A percentile compares a stretch with the other conserved stretches of the same genome.
These are phyloP conservation scores for Chionomys nivalis DNA, from an alignment of 2,113 vertebrate genomes.

Conservation along the genomic window DNA sequence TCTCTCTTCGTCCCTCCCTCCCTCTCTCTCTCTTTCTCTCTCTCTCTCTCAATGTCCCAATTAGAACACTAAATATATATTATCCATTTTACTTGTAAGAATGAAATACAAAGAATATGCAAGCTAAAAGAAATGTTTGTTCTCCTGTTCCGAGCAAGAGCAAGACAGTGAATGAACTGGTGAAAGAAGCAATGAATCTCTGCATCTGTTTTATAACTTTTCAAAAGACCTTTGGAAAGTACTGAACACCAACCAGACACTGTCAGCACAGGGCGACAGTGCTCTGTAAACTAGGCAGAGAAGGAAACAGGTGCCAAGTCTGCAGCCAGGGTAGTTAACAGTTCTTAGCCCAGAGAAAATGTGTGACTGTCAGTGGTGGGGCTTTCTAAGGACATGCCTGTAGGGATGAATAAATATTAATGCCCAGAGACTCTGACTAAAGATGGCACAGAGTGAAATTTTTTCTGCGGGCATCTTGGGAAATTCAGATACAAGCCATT, in stretches of 20 bases:
- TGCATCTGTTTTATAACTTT: conserved; percentile 46
- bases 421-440: background rate
- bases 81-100: conserved; percentile 39
- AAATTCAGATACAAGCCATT: background rate
- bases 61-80: conserved; percentile 53
- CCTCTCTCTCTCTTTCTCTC: too few species aligned
- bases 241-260: conserved; percentile 25
- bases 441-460: background rate
- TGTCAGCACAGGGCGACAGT: conserved; percentile 1
- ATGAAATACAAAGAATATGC: conserved; percentile 45
- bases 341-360: conserved; percentile 34
- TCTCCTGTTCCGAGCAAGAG: background rate
- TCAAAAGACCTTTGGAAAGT: conserved; percentile 54
- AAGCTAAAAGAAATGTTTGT: background rate
- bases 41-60: background rate
- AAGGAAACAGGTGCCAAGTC: background rate
- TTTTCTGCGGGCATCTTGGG: background rate
- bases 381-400: background rate
- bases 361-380: background rate
- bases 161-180: background rate
- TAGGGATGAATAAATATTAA: conserved; percentile 25
- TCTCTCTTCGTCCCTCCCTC: background rate
- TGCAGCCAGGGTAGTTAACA: conserved; percentile 26
- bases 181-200: conserved; percentile 39
- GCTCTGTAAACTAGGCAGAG: background rate